Conservation (phyloP, 2,113 vertebrate species). For the Crocuta crocuta region DNA sequence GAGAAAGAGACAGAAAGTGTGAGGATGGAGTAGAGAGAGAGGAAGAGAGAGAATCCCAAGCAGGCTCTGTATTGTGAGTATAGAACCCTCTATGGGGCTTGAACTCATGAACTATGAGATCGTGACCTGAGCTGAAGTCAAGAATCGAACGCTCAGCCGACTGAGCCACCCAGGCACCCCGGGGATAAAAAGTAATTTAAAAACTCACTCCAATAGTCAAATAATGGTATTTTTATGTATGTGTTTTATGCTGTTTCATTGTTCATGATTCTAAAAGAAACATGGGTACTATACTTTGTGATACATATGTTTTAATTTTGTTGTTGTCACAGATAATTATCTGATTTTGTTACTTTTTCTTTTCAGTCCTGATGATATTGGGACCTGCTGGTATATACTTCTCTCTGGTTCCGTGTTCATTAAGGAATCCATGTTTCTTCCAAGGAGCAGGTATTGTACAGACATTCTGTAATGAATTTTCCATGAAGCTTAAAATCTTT, state of each 20-base stretch:
- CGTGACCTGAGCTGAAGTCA: too few relatives aligned
- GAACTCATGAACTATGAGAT: too few relatives aligned
- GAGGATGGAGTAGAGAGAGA: too few relatives aligned
- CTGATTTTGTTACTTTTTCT: constrained; percentile 53
- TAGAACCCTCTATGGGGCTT: too few relatives aligned
- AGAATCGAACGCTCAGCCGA: too few relatives aligned
- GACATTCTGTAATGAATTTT: not conserved
- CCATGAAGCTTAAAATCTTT: not conserved
- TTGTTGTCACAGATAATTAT: not conserved
- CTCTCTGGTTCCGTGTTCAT: constrained; percentile 99
- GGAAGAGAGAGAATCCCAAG: too few relatives aligned
- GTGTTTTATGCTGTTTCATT: not conserved
- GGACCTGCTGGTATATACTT: constrained; percentile 99
- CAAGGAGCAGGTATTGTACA: constrained; percentile 96
- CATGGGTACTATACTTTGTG: not conserved
- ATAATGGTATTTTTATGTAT: not conserved
- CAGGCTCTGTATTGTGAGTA: too few relatives aligned
- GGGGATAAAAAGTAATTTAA: not conserved
- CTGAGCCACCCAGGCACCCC: too few relatives aligned
- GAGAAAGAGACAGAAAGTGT: too few relatives aligned
- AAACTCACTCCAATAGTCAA: not conserved
- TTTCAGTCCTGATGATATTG: constrained; percentile 95
- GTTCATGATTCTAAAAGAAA: not conserved
- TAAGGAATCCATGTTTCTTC: constrained; percentile 99
- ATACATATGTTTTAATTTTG: not conserved